A percentile compares a stretch with the other conserved stretches of the same genome.
phyloP scores from a whole-genome alignment of 2,888 invertebrate species.

The Mactromeris polynyma region DNA sequence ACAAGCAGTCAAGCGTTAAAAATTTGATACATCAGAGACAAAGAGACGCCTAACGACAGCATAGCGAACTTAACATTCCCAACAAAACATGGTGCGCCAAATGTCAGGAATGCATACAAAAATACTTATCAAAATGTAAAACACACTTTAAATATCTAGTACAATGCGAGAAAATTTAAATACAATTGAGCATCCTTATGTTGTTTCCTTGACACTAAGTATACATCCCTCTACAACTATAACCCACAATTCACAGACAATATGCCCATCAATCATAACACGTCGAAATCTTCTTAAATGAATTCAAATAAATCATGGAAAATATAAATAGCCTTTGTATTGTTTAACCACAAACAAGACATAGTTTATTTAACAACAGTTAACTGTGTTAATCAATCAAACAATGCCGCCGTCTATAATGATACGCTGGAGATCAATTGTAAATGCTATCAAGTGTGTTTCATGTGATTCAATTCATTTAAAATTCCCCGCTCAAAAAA shows the following conservation, averaged over 20 bases:
- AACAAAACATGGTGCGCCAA: background rate
- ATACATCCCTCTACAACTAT: too few relatives aligned
- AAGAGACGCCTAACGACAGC: background rate
- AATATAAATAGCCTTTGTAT: background rate
- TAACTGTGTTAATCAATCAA: too few relatives aligned
- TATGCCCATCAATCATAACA: background rate
- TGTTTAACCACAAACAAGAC: background rate
- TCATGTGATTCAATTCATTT: too few relatives aligned
- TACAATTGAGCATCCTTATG: too few relatives aligned
- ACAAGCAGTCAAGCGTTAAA: background rate
- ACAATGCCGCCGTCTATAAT: too few relatives aligned
- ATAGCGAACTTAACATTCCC: background rate
- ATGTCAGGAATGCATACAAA: background rate
- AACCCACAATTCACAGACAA: background rate
- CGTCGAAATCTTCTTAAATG: background rate
- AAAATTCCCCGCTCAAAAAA: too few relatives aligned
- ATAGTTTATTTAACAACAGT: too few relatives aligned
- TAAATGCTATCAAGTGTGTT: too few relatives aligned
- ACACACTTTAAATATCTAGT: too few relatives aligned
- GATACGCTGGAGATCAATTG: too few relatives aligned
- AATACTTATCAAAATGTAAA: background rate
- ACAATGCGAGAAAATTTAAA: too few relatives aligned
- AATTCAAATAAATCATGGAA: background rate
- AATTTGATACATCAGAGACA: background rate
- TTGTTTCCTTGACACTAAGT: too few relatives aligned